Base-by-base conservation (phyloP, 2,888 invertebrate genomes). In the Ceramica pisi region DNA sequence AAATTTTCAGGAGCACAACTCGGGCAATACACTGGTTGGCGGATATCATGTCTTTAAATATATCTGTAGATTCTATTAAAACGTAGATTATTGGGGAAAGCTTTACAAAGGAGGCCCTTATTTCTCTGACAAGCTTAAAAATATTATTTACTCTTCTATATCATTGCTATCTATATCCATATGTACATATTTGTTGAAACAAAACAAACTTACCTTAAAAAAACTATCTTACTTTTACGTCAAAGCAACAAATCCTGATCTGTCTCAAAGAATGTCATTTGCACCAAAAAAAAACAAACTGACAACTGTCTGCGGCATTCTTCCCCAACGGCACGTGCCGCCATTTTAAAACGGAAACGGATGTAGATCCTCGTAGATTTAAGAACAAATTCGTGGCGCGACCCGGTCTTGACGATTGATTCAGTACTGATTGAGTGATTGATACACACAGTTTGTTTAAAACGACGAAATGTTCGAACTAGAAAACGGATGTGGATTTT, bases 351-450 rank as follows among this genome's bases (percentile, higher is more conserved):
- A 82, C 86, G 87, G 87, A 87, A 87, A 71, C 86, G 85, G 85
- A 86, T 82, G 66, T 81, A 85, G 81, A 86, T 83, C 71, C 81
- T 82, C 79, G 73, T 78, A 80, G 85, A 87, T 84, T 86, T 86
- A 86, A 75, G 83, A 86, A 88, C 88, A 86, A 86, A 87, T 88
- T 88, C 78, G 88, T 80, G 87, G 78, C 86, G 79, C 83, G 86
- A 78, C 86, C 86, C 76, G 61, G 60, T 10, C 48, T 74, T 70
- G 82, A 68, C 80, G 83, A 83, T 82, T 84, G 83, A 84, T 82
- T 71, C 77, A 61, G 16, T n/a, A 71, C 57, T 76, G 86, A 87
- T 80, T 80, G 85, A 87, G 78, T 82, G 86, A 87, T 87, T 83
- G 80, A 84, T 80, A 68, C 60, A 73, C 55, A 38, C 66, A 69